Evolutionary conservation across 2,888 invertebrate species (phyloP), one percentile per base, ranked within the genome.

Genomic region (Andrena haemorrhoa): DNA sequence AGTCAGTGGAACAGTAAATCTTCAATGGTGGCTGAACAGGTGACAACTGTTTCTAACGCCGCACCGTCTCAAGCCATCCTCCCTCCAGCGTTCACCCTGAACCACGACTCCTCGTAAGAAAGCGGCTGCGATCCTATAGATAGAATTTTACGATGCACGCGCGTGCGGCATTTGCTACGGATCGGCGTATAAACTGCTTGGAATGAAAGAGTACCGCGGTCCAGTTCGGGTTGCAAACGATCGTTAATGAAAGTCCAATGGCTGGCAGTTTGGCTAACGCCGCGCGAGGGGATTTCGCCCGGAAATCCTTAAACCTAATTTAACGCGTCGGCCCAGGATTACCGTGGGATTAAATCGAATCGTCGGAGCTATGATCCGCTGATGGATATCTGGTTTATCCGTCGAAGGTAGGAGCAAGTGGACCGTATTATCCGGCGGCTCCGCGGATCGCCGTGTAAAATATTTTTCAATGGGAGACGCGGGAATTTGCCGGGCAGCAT

Each of bases 181-280:
- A 64, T 58, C 26, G 5, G 29, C 2, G 3, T 8, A 20, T 51
- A 51, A 20, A 20, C 56, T 56, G 10, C 26, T 4, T 23, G 23
- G 56, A 26, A 56, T 12, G 10, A 56, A 56, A 56, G 23, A 56
- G 23, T 12, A 20, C 0, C 26, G 1, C 56, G 56, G 23, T 10
- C 10, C 10, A 4, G 26, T 23, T 26, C 23, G 4, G 23, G 23
- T 26, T 7, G 2, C 31, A 20, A 64, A 20, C 35, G 47, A 71
- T 76, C 47, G 60, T 79, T 78, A 60, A 70, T 26, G 70, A 66
- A 75, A 71, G 66, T 70, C 41, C 64, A 70, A 6, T 5, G 65
- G 16, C 20, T 12, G 7, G 56, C 33, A 8, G 33, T 41, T 23
- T 5, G 56, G 51, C 58, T 75, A 69, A 72, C 63, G 41, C 23